Evolutionary conservation across 2,113 vertebrate genomes (phyloP), one percentile per base, ranked within the genome.

Genomic region (Peucedramus taeniatus): DNA sequence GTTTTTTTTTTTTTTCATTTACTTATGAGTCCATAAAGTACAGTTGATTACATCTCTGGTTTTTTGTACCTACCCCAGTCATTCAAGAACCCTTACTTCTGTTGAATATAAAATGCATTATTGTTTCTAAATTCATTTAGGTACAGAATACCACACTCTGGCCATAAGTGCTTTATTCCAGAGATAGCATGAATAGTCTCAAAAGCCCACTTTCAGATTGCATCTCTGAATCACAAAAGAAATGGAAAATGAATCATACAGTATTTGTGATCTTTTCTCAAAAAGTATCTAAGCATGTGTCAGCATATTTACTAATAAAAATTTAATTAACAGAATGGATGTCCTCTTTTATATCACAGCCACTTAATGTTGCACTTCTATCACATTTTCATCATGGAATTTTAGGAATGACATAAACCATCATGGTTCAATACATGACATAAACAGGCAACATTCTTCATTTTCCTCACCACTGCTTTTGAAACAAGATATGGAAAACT

Each of bases 61-160:
- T 86, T 92, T 53, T 91, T 64, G 27, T 57, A 60, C 26, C 30
- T 66, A 81, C 47, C 49, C 45, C 13, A 68, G 28, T 81, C 70
- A 77, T 35, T 78, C 69, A 95, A 82, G n/a, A 89, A 37, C 11
- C 7, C 12, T 89, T 89, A 78, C 33, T 75, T 94, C 68, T 78
- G 28, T 49, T 74, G 26, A 60, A 83, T 66, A 80, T 70, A 88
- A 94, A 94, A 78, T 39, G 13, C 11, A 44, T 44, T 42, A 86
- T 56, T 93, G 16, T 91, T 93, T 94, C 71, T 80, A 40, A 93
- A 90, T 57, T 80, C 4, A 87, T 53, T 86, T 88, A 86, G 75
- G 33, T 66, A 47, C 17, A 77, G 42, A 79, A 92, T 26, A 83
- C 17, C 42, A 44, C 26, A 72, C 23, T 47, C 17, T 75, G 17